Base-by-base conservation (phyloP, 2,888 invertebrate genomes). In the Dynastes maya region DNA sequence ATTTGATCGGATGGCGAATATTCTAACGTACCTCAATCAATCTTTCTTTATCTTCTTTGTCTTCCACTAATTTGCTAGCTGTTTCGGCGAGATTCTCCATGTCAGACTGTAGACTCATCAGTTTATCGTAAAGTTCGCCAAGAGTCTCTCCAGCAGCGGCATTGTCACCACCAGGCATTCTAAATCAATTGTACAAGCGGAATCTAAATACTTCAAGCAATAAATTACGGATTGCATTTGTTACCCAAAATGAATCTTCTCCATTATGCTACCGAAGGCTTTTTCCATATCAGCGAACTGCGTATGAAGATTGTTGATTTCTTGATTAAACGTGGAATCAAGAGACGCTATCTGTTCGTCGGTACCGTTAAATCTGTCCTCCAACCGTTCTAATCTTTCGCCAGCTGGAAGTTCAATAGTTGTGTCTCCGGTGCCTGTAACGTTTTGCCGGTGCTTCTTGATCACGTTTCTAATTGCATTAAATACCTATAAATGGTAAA, bases 1-100 rank as follows among this genome's bases (percentile, higher is more conserved):
- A 11, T 4, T 76, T 8, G 22, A 2, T 49, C n/a, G 53, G 13
- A 3, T n/a, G 27, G 1, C 4, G 22, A 55, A n/a, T 2, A 9
- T 63, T 32, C 13, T 8, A 16, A 0, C 82, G 80, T 85, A 93
- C 92, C 82, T 92, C 91, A 49, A 92, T 89, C 79, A 91, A 88
- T 6, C 88, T 86, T 77, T 91, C 90, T 22, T 91, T 89, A 71
- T 90, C 90, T 37, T 92, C 91, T 78, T 90, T 90, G 76, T 93
- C 93, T 0, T 90, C 90, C 13, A 91, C 87, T 22, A 93, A 85
- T 81, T 90, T 90, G 22, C 85, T 82, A 0, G 89, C 85, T 0
- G 86, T 88, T 58, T 88, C 86, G 22, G 86, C 85, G 1, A 91
- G 80, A 45, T 83, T 84, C 16, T 87, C 87, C 81, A 91, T 86